Percentiles rank a stretch among this genome's conserved stretches.
These are phyloP conservation scores for Scrobipalpa costella DNA, from an alignment of 2,888 invertebrate genomes.

Conservation along the genomic window DNA sequence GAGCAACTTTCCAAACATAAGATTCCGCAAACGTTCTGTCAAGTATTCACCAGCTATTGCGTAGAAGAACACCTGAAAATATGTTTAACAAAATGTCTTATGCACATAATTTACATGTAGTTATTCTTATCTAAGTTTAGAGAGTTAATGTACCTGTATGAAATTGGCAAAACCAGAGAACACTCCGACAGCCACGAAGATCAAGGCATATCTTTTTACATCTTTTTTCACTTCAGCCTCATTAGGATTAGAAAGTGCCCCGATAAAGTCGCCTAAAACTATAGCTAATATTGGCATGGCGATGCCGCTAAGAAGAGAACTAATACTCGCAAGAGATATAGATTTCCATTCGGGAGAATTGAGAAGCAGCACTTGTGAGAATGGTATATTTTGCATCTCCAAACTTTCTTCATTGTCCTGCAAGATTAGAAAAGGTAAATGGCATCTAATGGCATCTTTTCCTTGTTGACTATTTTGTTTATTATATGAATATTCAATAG, in stretches of 20 bases:
- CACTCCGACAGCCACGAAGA: constrained; percentile 85
- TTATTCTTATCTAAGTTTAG: too few species aligned
- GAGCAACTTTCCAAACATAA: constrained; percentile 85
- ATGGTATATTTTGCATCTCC: constrained; percentile 56
- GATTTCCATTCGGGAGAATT: constrained; percentile 86
- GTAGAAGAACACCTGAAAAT: constrained; percentile 79
- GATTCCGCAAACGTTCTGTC: constrained; percentile 86
- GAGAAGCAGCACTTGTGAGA: constrained; percentile 78
- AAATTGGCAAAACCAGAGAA: constrained; percentile 85
- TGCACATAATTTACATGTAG: too few species aligned
- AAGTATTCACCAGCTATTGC: constrained; percentile 89
- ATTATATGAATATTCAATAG: too few species aligned
- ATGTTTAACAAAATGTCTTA: too few species aligned
- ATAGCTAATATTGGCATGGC: constrained; percentile 88
- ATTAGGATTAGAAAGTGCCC: constrained; percentile 80
- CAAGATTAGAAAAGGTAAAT: background rate
- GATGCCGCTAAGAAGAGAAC: constrained; percentile 84
- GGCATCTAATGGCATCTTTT: too few species aligned
- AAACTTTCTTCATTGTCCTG: constrained; percentile 36
- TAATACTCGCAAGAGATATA: constrained; percentile 81
- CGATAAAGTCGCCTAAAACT: constrained; percentile 86
- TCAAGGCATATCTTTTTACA: constrained; percentile 83
- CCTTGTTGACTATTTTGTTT: too few species aligned
- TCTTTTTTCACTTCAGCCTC: constrained; percentile 78
- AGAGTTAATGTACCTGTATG: constrained; percentile 50